Percentiles rank a stretch among this genome's conserved stretches.
Conservation (phyloP, 2,797 vertebrate genomes). For the Limnodromus scolopaceus region DNA sequence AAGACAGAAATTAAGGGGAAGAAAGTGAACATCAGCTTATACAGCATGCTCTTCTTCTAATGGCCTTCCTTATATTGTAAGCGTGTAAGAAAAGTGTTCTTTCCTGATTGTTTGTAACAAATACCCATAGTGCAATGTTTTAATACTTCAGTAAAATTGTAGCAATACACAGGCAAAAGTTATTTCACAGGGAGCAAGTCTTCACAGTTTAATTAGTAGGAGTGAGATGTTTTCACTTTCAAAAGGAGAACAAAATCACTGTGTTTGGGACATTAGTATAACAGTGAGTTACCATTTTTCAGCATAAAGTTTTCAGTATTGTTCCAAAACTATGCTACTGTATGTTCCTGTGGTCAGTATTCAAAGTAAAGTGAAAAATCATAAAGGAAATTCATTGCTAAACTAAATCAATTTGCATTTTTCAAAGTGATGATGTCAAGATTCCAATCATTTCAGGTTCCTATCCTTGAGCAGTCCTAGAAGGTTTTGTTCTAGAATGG, state of each 20-base stretch:
- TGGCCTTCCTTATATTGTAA: not conserved
- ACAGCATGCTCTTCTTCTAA: not conserved
- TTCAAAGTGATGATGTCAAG: not conserved
- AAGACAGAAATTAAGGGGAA: not conserved
- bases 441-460: not conserved
- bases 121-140: not conserved
- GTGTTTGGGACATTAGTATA: not conserved
- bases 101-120: not conserved
- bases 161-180: not conserved
- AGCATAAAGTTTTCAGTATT: not conserved
- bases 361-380: not conserved
- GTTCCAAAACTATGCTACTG: not conserved
- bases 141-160: not conserved
- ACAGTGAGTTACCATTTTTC: not conserved
- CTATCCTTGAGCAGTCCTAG: not conserved
- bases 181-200: not conserved
- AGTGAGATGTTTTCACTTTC: not conserved
- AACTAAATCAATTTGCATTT: not conserved
- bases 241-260: not conserved
- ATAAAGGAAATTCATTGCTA: not conserved
- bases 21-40: not conserved
- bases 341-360: not conserved
- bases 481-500: not conserved
- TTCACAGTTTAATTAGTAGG: not conserved
- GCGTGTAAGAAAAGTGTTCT: not conserved